Percentiles rank a stretch among this genome's conserved stretches.
phyloP scores from a whole-genome alignment of 2,888 invertebrate species.

The Leptarthrus brevirostris region DNA sequence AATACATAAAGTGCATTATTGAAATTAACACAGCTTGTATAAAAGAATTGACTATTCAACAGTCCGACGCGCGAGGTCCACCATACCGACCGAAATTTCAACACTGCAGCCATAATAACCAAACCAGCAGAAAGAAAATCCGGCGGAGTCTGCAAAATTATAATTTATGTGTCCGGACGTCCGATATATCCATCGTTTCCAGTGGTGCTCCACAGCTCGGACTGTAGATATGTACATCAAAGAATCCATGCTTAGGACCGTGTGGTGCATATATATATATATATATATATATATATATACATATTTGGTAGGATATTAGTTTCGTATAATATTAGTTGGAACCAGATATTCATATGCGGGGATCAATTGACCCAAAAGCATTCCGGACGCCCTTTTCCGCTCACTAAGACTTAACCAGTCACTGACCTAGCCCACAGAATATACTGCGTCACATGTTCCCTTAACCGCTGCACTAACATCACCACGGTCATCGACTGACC shows the following conservation, averaged over 20 bases:
- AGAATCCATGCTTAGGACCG: neutral
- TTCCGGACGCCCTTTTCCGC: slow-evolving; percentile 27
- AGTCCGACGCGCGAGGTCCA: neutral
- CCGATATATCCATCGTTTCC: slow-evolving; percentile 14
- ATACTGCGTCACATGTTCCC: neutral
- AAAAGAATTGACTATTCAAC: neutral
- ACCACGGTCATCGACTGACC: neutral
- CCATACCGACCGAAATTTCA: neutral
- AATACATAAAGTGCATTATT: too few relatives aligned
- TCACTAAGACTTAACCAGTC: slow-evolving; percentile 20
- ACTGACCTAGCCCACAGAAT: slow-evolving; percentile 24
- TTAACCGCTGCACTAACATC: slow-evolving; percentile 8
- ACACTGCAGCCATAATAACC: slow-evolving; percentile 38
- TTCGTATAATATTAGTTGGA: slow-evolving; percentile 21
- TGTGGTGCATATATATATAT: neutral
- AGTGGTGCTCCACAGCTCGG: neutral
- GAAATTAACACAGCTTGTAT: neutral
- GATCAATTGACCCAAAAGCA: slow-evolving; percentile 44
- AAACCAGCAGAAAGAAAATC: slow-evolving; percentile 37
- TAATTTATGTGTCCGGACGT: slow-evolving; percentile 22
- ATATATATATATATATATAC: neutral
- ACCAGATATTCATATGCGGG: slow-evolving; percentile 35
- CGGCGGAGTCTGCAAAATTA: slow-evolving; percentile 34
- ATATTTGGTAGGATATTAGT: neutral
- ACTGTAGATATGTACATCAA: neutral